Conservation (phyloP, 1,140 invertebrate genomes). For the Rhopalosiphum maidis region DNA sequence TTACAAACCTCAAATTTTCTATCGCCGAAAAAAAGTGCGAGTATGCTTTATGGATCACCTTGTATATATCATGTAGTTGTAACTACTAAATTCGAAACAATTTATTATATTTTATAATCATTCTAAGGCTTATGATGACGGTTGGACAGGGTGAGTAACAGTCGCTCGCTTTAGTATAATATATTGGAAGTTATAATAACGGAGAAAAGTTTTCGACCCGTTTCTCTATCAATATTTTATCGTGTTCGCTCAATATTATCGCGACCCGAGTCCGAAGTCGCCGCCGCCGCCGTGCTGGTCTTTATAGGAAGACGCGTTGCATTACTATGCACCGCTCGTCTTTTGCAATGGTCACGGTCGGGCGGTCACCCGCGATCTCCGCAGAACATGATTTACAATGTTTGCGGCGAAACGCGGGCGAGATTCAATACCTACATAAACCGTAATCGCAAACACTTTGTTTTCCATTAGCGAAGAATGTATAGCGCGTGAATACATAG, state of each 20-base stretch:
- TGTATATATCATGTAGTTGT: no score
- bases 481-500: not conserved
- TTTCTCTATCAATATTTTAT: not conserved
- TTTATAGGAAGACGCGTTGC: not conserved
- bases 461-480: slow-evolving; percentile 54
- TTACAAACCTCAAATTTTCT: no score
- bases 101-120: no score
- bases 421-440: not conserved
- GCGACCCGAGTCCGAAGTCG: not conserved
- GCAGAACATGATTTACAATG: slow-evolving; percentile 37
- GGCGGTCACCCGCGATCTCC: not conserved
- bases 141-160: no score
- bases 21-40: no score
- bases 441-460: slow-evolving; percentile 49
- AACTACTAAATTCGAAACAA: no score
- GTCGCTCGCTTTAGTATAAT: not conserved
- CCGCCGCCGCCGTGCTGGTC: not conserved
- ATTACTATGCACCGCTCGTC: not conserved
- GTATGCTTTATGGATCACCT: no score
- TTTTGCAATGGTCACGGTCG: slow-evolving; percentile 32
- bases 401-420: not conserved
- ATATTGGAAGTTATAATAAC: not conserved
- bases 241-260: not conserved
- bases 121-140: no score
- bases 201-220: not conserved